Conservation (phyloP, 2,888 invertebrate species). For the Epistrophella euchroma region DNA sequence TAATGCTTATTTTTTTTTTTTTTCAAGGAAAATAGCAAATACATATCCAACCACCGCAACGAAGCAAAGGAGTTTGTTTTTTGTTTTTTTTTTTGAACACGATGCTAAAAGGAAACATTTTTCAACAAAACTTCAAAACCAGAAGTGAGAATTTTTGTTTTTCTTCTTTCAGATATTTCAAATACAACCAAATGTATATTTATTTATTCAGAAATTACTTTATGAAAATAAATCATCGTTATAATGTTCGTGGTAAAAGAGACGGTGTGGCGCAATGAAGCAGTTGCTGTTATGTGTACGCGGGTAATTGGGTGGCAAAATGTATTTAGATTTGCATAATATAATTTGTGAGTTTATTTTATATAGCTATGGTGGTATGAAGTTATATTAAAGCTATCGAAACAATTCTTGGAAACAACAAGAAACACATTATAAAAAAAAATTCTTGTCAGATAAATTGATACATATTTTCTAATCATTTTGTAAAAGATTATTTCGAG, state of each 20-base stretch:
- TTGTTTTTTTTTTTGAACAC: neutral
- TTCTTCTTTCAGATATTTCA: conserved; percentile 1
- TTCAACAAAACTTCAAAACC: conserved; percentile 48
- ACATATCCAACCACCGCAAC: conserved; percentile 14
- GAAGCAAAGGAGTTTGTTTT: neutral
- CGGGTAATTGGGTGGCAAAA: conserved; percentile 53
- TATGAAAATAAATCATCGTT: conserved; percentile 73
- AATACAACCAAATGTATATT: conserved; percentile 17
- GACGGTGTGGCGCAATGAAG: conserved; percentile 17
- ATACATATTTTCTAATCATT: conserved; percentile 2
- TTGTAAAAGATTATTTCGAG: neutral
- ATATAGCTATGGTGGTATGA: neutral
- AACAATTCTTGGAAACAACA: neutral
- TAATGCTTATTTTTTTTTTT: no score
- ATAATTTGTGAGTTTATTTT: conserved; percentile 43
- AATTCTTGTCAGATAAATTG: conserved; percentile 10
- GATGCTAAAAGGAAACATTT: conserved; percentile 48
- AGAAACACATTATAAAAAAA: no score
- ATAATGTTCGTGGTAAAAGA: conserved; percentile 8
- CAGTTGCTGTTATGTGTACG: conserved; percentile 17
- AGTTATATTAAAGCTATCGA: neutral
- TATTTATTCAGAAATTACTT: conserved; percentile 64
- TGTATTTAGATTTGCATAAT: conserved; percentile 71
- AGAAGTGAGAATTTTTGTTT: conserved; percentile 41
- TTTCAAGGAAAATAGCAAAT: conserved; percentile 27